phyloP scores from a whole-genome alignment of 2,797 vertebrate genomes.

The Argya squamiceps region DNA sequence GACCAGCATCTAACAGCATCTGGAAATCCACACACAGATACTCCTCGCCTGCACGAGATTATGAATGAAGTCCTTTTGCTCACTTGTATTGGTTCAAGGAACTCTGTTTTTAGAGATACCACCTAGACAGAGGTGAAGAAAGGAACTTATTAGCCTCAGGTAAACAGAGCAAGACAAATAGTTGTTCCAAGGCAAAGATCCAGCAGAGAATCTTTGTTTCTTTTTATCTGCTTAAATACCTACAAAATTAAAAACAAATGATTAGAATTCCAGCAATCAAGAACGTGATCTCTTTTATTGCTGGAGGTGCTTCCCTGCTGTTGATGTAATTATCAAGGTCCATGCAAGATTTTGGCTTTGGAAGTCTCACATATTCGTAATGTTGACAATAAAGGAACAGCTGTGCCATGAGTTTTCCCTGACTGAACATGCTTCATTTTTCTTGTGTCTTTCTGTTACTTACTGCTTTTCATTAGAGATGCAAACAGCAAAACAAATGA shows the following conservation, averaged over 20 bases:
- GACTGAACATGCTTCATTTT: neutral
- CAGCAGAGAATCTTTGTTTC: slow-evolving; percentile 50
- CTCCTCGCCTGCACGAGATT: neutral
- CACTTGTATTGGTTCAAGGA: neutral
- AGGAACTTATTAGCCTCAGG: slow-evolving; percentile 34
- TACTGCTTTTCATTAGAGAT: neutral
- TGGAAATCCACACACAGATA: neutral
- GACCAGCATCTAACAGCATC: too few species aligned
- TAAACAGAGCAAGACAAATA: neutral
- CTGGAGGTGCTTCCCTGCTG: slow-evolving; percentile 6
- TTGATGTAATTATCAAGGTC: neutral
- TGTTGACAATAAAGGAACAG: neutral
- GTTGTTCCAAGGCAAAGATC: slow-evolving; percentile 33
- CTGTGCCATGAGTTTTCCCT: neutral
- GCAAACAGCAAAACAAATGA: neutral
- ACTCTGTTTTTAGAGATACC: neutral
- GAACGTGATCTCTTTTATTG: slow-evolving; percentile 8
- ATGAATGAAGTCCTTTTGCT: neutral
- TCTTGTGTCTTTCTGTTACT: neutral
- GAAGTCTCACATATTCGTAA: neutral
- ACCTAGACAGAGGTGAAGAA: slow-evolving; percentile 50
- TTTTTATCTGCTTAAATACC: slow-evolving; percentile 52
- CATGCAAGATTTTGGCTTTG: neutral
- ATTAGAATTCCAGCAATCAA: slow-evolving; percentile 52
- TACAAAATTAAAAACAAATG: slow-evolving; percentile 50